Conservation (phyloP, 30 jellyfish, hydroid and myxozoan genomes). For the Catostylus mosaicus region DNA sequence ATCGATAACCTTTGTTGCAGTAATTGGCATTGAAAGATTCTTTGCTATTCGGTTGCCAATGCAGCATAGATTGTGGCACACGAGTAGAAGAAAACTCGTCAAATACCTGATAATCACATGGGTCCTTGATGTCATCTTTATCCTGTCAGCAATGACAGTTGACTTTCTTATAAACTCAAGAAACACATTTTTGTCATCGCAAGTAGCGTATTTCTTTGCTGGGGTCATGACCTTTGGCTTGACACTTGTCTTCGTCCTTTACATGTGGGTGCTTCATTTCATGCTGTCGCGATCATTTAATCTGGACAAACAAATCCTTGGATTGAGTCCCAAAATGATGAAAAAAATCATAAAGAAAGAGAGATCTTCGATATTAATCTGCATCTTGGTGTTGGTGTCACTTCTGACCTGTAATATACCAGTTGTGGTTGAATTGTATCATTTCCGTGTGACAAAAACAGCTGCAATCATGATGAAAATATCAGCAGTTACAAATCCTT, state of each 20-base stretch:
- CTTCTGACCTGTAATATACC: slow-evolving; percentile 2
- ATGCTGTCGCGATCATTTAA: slow-evolving; percentile 15
- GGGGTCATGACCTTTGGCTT: not conserved
- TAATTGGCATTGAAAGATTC: slow-evolving; percentile 37
- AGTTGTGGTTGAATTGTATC: not conserved
- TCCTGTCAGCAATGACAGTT: not conserved
- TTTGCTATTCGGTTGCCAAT: slow-evolving; percentile 27
- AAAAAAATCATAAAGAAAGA: slow-evolving; percentile 19
- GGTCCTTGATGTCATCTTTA: not conserved
- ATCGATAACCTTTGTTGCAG: slow-evolving; percentile 15
- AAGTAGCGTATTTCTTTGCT: not conserved
- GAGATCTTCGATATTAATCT: slow-evolving; percentile 9
- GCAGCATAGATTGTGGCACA: slow-evolving; percentile 38
- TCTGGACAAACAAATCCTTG: slow-evolving; percentile 1
- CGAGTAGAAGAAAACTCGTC: not conserved
- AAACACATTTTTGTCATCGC: not conserved
- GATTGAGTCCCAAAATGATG: not conserved
- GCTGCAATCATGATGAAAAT: not conserved
- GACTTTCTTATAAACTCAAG: not conserved
- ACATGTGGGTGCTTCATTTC: slow-evolving; percentile 14
- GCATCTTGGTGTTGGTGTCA: slow-evolving; percentile 13
- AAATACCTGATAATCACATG: not conserved
- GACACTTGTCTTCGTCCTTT: not conserved
- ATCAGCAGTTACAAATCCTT: slow-evolving; percentile 14
- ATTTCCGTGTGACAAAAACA: not conserved